phyloP scores from a whole-genome alignment of 2,797 vertebrate genomes.

The Xenentodon cancila region DNA sequence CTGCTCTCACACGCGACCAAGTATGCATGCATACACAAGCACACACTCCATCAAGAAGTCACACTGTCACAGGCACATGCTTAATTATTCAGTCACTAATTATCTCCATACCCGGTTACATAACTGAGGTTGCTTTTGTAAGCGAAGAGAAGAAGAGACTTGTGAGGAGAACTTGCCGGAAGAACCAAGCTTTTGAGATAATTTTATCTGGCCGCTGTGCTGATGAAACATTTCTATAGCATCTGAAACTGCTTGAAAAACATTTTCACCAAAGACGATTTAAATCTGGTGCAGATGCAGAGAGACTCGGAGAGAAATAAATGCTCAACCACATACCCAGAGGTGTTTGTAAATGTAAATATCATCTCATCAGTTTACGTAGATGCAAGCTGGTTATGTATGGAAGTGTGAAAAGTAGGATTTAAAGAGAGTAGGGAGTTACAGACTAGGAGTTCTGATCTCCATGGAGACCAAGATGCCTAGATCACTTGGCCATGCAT shows the following conservation, averaged over 20 bases:
- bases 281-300: slow-evolving; percentile 34
- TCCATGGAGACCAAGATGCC: no score
- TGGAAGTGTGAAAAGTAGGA: background rate
- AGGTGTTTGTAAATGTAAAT: slow-evolving; percentile 12
- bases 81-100: slow-evolving; percentile 77
- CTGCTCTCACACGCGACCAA: slow-evolving; percentile 18
- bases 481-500: no score
- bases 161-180: slow-evolving; percentile 51
- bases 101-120: slow-evolving; percentile 66
- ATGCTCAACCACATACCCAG: background rate
- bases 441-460: no score
- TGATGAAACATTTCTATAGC: slow-evolving; percentile 71
- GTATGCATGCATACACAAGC: slow-evolving; percentile 12
- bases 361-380: background rate
- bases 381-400: background rate
- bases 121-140: slow-evolving; percentile 69
- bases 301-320: background rate
- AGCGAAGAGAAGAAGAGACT: slow-evolving; percentile 45
- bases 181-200: slow-evolving; percentile 52
- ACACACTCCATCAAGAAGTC: slow-evolving; percentile 57
- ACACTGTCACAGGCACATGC: slow-evolving; percentile 56
- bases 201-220: slow-evolving; percentile 57
- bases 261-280: slow-evolving; percentile 33
- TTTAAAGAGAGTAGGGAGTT: no score
- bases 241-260: slow-evolving; percentile 66